phyloP scores from a whole-genome alignment of 2,113 vertebrate species.

The Syngnathus typhle region DNA sequence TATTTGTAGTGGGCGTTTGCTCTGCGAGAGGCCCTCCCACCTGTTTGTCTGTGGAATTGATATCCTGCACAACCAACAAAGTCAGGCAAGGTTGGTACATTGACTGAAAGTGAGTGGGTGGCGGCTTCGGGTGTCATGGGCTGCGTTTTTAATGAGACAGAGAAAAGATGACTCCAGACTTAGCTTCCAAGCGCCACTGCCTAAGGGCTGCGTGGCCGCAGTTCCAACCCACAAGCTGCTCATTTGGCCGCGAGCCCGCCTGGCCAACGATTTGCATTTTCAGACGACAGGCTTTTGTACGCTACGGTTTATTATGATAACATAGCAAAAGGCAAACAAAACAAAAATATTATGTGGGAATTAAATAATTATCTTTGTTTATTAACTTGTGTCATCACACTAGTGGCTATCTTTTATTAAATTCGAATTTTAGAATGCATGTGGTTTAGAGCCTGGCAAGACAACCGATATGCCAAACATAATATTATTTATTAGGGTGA shows the following conservation, averaged over 20 bases:
- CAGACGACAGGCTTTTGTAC: conserved; percentile 13
- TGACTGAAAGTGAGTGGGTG: conserved; percentile 32
- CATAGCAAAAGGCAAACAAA: conserved; percentile 26
- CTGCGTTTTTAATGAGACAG: conserved; percentile 58
- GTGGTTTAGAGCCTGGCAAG: too few relatives aligned
- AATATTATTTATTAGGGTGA: too few relatives aligned
- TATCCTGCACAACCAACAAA: conserved; percentile 5
- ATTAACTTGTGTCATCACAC: too few relatives aligned
- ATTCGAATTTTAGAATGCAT: too few relatives aligned
- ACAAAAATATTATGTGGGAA: not conserved
- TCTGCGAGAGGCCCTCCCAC: conserved; percentile 14
- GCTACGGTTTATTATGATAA: conserved; percentile 14
- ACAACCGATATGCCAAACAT: too few relatives aligned
- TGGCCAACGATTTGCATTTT: conserved; percentile 9
- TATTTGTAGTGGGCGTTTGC: conserved; percentile 25
- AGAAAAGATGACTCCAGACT: conserved; percentile 27
- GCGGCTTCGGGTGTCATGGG: conserved; percentile 10
- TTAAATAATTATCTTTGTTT: too few relatives aligned
- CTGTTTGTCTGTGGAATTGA: conserved; percentile 10
- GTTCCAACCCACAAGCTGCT: conserved; percentile 49
- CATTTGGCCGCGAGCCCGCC: conserved; percentile 9
- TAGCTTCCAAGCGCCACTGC: conserved; percentile 29
- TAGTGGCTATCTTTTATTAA: too few relatives aligned
- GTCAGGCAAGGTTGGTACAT: conserved; percentile 4
- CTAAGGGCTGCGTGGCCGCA: conserved; percentile 21